These are phyloP conservation scores for Smutsia gigantea DNA, from an alignment of 2,797 vertebrate species.

Conservation along the genomic window DNA sequence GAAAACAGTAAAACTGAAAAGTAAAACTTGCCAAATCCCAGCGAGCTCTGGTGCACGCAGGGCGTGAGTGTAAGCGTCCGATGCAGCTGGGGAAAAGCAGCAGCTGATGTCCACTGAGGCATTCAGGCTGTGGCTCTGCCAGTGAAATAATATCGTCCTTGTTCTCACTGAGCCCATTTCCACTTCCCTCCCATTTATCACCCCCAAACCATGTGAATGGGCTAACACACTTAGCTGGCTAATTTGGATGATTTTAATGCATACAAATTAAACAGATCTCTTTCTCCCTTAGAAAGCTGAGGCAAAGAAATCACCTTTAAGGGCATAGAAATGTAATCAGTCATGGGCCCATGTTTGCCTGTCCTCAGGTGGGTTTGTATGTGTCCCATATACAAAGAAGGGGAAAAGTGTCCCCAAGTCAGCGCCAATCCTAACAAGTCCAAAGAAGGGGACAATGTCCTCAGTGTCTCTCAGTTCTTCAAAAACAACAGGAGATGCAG, in stretches of 20 bases:
- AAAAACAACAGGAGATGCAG: not conserved
- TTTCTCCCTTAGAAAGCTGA: not conserved
- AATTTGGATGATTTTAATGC: not conserved
- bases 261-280: not conserved
- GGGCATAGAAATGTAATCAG: not conserved
- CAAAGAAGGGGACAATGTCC: too few relatives aligned
- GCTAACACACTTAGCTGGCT: not conserved
- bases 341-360: not conserved
- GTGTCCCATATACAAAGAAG: not conserved
- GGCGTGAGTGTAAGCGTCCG: not conserved
- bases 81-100: not conserved
- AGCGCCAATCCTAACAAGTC: too few relatives aligned
- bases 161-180: not conserved
- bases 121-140: not conserved
- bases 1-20: not conserved
- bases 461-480: too few relatives aligned
- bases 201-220: not conserved
- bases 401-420: not conserved
- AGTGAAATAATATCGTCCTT: conserved; percentile 24
- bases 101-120: not conserved
- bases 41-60: not conserved
- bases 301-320: not conserved
- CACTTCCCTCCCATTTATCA: conserved; percentile 17
- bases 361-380: not conserved
- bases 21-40: not conserved